Percentiles rank a stretch among this genome's conserved stretches.
Evolutionary conservation across 2,888 invertebrate species (phyloP).

Genomic region (Ophion ellenae): DNA sequence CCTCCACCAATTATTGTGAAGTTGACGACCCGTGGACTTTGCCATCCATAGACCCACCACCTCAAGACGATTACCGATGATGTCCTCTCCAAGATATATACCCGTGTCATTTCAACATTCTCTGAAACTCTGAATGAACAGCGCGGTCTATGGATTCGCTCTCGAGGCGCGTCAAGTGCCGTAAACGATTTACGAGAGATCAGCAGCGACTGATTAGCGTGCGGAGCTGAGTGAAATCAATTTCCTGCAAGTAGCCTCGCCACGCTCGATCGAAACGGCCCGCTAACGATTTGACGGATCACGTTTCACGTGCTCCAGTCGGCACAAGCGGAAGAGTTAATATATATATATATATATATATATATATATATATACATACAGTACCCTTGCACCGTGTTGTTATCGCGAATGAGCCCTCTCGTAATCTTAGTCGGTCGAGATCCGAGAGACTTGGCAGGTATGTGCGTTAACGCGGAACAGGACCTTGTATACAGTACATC

Average conservation of each 20-base stretch:
- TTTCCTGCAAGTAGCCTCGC: constrained; percentile 65
- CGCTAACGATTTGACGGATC: constrained; percentile 60
- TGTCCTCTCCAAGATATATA: not conserved
- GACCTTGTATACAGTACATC: constrained; percentile 37
- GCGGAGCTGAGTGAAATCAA: constrained; percentile 58
- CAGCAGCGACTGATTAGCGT: constrained; percentile 43
- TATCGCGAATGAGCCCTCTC: constrained; percentile 63
- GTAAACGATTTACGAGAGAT: constrained; percentile 52
- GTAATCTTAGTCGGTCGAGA: constrained; percentile 62
- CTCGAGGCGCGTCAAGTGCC: constrained; percentile 21
- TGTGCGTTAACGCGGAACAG: constrained; percentile 63
- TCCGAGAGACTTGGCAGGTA: constrained; percentile 53
- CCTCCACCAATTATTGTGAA: not conserved
- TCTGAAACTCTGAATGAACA: constrained; percentile 24
- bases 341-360: not conserved
- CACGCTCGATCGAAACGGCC: constrained; percentile 63
- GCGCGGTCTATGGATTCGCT: constrained; percentile 12
- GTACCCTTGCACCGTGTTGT: constrained; percentile 51
- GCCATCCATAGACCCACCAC: not conserved
- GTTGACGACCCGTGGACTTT: not conserved
- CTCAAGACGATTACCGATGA: not conserved
- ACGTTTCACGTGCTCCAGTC: constrained; percentile 49
- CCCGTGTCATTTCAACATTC: not conserved
- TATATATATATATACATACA: constrained; percentile 6
- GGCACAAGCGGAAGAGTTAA: not conserved